Base-by-base conservation (phyloP, 2,888 invertebrate genomes). In the Cosmorhoe ocellata region DNA sequence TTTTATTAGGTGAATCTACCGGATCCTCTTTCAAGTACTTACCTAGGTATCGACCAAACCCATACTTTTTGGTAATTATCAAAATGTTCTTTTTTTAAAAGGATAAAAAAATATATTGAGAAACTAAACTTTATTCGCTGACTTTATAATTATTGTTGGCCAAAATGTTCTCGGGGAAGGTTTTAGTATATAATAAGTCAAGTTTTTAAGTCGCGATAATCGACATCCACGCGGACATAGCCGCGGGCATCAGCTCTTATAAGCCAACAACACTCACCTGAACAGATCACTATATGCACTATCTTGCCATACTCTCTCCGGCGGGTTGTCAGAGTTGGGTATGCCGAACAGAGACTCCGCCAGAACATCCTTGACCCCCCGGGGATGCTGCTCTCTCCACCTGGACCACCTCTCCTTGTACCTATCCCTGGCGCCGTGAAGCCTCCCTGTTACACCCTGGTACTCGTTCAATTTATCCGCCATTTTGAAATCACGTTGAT, bases 391-490 rank as follows among this genome's bases (percentile, higher is more conserved):
- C 59, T 95, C 93, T 51, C 91, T 93, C 91, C 93, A 94, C 11
- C 71, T 79, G 1, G 90, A 74, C 91, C 92, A 93, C 54, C 91
- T 91, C 70, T 94, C 94, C 47, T 91, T 92, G 28, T 93, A 84
- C 47, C 88, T 88, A 59, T 95, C 95, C 37, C 94, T 91, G 56
- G 92, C 86, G 12, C 91, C 91, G 70, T 96, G 96, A 22, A 94
- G 74, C 14, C 95, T 91, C 5, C 96, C 96, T 1, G 93, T 79
- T 42, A 93, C 82, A 0, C 96, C 96, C 74, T 95, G 94, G 75
- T 96, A 96, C 64, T 95, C 94, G 68, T 95, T 92, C 44, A 96
- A 79, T 77, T 96, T 96, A 61, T 96, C 95, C 70, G 94, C 93
- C 93, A 93, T 94, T 61, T 63, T 30, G 24, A 10, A 2, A 12